Evolutionary conservation across 2,888 invertebrate species (phyloP), one percentile per base, ranked within the genome.

Genomic region (Pardosa pseudoannulata): DNA sequence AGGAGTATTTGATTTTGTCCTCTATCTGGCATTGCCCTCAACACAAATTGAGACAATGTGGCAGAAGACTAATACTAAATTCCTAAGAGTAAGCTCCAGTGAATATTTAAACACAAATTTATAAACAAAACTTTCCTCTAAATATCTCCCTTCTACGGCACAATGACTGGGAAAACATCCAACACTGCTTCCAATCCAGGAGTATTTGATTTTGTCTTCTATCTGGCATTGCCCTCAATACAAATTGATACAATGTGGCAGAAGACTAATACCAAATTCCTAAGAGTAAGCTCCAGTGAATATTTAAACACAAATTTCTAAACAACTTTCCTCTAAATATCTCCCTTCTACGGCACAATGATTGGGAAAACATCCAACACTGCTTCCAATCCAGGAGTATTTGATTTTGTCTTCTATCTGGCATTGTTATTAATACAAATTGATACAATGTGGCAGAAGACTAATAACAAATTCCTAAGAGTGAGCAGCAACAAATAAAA

Each of bases 101-200:
- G 9, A 36, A 7, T 7, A 36, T 5, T 36, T 9, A 36, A 36
- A 36, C 9, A 36, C 23, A 28, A 28, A 29, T 29, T 28, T 28
- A 0, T 7, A 7, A 36, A 9, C 36, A 36, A 36, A n/a, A n/a
- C n/a, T 36, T 0, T 27, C 0, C 6, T 36, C 9, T 7, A 46
- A 28, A 71, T 64, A 39, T 74, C 2, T 74, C 74, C 74, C 62
- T 74, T 64, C 62, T 29, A 23, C 39, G 62, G 74, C 74, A 74
- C 62, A 74, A 64, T 27, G 36, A 11, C 9, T 39, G n/a, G 28
- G 36, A 74, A 29, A 36, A 70, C 3, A 19, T 56, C 6, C 65
- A 65, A 16, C 65, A 65, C n/a, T 65, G 65, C 65, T 65, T 65
- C 65, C 65, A 29, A 65, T 65, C 29, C 65, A 65, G 65, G 65